Evolutionary conservation across 2,888 invertebrate species (phyloP), one percentile per base, ranked within the genome.

Genomic region (Tyria jacobaeae): DNA sequence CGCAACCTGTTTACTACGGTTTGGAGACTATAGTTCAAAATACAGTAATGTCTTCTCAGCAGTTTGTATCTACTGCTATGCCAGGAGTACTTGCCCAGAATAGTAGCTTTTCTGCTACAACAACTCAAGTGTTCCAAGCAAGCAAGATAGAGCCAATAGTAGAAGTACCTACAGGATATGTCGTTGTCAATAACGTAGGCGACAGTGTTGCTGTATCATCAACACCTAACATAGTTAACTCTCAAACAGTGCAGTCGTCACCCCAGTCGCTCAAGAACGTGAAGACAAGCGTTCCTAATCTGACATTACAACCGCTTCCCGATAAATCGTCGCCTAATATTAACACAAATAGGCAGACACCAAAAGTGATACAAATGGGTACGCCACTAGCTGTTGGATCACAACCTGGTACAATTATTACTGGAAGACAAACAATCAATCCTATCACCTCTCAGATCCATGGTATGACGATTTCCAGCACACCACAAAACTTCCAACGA

Each of bases 41-140:
- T 80, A 97, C 97, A 5, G 97, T 97, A 0, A 97, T 97, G 97
- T 97, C 97, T n/a, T 97, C 97, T 25, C 97, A 97, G 82, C 97
- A 97, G 82, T 97, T 97, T 82, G 96, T 97, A 17, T 96, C 97
- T 4, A 96, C 97, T 1, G 96, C 97, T 6, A 96, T 97, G 94
- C 97, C 96, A 66, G 97, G 97, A 50, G 96, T 97, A 3, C 92
- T 97, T 35, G 96, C 97, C 59, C 96, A 96, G 77, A 96, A 96
- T 79, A 97, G 97, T 79, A 97, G 97, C 83, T 97, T 97, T 83
- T 96, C 97, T 21, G 97, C 97, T 21, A 97, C 97, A 2, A 96
- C 96, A 1, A 97, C 97, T 0, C 96, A 96, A 91, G 97, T 97
- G 39, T 97, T 97, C 88, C 97, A 97, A 93, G 97, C 97, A 0